Evolutionary conservation across 1,140 invertebrate genomes (phyloP).

Genomic region (Oryctes rhinoceros): DNA sequence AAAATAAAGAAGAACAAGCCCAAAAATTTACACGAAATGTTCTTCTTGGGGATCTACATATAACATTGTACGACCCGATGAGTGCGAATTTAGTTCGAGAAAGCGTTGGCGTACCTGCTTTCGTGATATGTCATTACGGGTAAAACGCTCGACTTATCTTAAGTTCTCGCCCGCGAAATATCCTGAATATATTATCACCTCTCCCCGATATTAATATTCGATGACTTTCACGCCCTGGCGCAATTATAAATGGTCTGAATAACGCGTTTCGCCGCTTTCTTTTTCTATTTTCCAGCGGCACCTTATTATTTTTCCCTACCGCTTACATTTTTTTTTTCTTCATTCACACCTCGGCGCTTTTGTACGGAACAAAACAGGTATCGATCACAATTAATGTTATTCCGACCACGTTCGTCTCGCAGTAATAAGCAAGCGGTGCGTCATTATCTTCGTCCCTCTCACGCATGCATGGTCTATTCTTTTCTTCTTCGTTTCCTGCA

Average conservation of each 20-base stretch:
- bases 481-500: not conserved
- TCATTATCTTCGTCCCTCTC: not conserved
- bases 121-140: slow-evolving; percentile 16
- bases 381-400: slow-evolving; percentile 34
- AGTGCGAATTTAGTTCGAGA: not conserved
- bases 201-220: slow-evolving; percentile 32
- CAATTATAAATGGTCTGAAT: slow-evolving; percentile 31
- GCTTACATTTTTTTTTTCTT: not conserved
- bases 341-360: not conserved
- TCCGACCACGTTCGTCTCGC: slow-evolving; percentile 32
- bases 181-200: slow-evolving; percentile 33
- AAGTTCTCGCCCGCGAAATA: not conserved
- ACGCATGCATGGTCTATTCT: not conserved
- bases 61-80: not conserved
- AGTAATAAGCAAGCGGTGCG: slow-evolving; percentile 21
- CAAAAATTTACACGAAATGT: no score
- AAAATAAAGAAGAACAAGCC: no score
- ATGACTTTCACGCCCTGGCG: not conserved
- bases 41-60: no score
- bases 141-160: slow-evolving; percentile 4
- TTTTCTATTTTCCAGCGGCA: not conserved
- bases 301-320: slow-evolving; percentile 26
- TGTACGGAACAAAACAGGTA: not conserved
- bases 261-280: not conserved
- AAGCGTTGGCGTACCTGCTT: not conserved